phyloP scores from a whole-genome alignment of 2,888 invertebrate genomes.

The Oscheius sp. region DNA sequence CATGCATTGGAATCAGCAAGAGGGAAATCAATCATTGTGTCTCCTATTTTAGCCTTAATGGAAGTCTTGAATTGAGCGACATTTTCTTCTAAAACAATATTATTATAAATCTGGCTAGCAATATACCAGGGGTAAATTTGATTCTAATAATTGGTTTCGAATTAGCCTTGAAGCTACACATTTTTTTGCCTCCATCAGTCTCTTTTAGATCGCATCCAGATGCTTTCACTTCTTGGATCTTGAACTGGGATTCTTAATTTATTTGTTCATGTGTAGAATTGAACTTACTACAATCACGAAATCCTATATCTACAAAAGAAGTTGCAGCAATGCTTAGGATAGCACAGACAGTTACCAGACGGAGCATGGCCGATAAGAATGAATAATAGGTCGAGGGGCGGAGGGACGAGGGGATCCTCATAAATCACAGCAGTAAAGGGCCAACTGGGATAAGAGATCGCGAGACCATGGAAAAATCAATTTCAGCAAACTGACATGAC shows the following conservation, averaged over 20 bases:
- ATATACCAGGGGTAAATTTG: slow-evolving; percentile 26
- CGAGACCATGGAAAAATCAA: too few relatives aligned
- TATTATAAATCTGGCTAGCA: too few relatives aligned
- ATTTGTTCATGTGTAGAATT: background rate
- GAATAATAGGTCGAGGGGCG: slow-evolving; percentile 5
- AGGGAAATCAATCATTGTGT: slow-evolving; percentile 50
- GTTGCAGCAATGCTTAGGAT: slow-evolving; percentile 8
- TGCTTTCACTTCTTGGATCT: slow-evolving; percentile 17
- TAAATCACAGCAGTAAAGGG: slow-evolving; percentile 29
- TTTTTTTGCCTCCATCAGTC: slow-evolving; percentile 36
- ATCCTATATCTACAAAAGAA: slow-evolving; percentile 26
- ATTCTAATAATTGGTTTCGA: slow-evolving; percentile 24
- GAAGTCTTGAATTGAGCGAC: slow-evolving; percentile 37
- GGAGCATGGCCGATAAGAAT: slow-evolving; percentile 2
- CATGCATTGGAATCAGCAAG: slow-evolving; percentile 49
- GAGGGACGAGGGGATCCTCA: slow-evolving; percentile 8
- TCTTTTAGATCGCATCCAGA: slow-evolving; percentile 25
- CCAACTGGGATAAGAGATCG: slow-evolving; percentile 9
- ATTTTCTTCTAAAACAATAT: slow-evolving; percentile 26
- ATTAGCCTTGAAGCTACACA: slow-evolving; percentile 39
- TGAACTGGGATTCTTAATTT: slow-evolving; percentile 27
- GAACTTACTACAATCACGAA: slow-evolving; percentile 27
- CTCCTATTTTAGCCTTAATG: slow-evolving; percentile 48
- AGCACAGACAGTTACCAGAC: too few relatives aligned
- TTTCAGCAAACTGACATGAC: too few relatives aligned